Evolutionary conservation across 2,797 vertebrate genomes (phyloP).

Genomic region (Amazona ochrocephala): DNA sequence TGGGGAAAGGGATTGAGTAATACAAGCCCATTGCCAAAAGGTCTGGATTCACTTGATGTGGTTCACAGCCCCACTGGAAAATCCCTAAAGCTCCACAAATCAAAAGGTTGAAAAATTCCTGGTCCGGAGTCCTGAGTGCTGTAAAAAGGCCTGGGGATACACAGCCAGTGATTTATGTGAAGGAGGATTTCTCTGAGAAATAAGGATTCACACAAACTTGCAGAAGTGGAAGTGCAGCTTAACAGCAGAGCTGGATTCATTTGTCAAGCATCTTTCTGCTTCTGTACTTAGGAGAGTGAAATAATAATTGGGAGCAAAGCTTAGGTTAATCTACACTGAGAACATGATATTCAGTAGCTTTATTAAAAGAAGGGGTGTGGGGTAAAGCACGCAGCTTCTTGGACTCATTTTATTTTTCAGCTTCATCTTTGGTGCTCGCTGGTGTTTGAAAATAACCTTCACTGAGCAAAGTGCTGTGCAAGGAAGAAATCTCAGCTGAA

Average conservation of each 20-base stretch:
- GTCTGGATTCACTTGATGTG: not conserved
- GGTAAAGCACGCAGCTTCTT: not conserved
- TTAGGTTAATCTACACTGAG: constrained; percentile 15
- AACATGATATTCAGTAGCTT: constrained; percentile 22
- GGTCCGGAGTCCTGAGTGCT: not conserved
- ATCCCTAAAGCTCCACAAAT: not conserved
- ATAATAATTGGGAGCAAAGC: constrained; percentile 60
- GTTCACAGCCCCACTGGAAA: not conserved
- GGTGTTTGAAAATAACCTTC: not conserved
- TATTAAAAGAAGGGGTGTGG: constrained; percentile 26
- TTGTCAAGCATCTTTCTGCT: constrained; percentile 22
- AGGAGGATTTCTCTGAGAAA: not conserved
- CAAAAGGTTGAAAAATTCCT: not conserved
- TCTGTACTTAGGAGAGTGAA: not conserved
- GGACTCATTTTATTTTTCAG: not conserved
- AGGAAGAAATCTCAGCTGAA: not conserved
- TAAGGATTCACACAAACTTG: not conserved
- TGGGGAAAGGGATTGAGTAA: not conserved
- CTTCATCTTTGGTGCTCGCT: not conserved
- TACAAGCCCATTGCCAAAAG: not conserved
- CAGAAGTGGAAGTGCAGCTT: not conserved
- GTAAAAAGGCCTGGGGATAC: not conserved
- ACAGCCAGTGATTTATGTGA: not conserved
- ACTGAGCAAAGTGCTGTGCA: not conserved
- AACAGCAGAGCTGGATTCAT: not conserved